Evolutionary conservation across 1,140 invertebrate genomes (phyloP), one percentile per base, ranked within the genome.

Genomic region (Drosophila mayri): DNA sequence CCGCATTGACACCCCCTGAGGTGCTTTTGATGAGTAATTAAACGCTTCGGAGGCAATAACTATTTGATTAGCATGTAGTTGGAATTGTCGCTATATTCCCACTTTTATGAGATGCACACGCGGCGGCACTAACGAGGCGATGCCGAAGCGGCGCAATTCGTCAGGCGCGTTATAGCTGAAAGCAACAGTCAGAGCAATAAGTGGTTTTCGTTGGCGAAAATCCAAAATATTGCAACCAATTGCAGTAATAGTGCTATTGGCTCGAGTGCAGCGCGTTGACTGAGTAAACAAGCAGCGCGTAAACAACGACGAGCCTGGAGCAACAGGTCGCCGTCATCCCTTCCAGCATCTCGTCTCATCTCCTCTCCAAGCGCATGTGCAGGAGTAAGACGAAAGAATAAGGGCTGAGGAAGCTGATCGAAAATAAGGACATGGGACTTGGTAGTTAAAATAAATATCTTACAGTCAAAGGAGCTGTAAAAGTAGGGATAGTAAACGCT

Each of bases 361-460:
- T 38, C 12, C 2, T 64, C 46, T 35, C 41, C 22, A 30, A 64
- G 78, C 83, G 81, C 81, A 84, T 86, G 81, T 77, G 81, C 81
- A 77, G 35, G n/a, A 44, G 14, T 14, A 10, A 16, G 14, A 6
- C 5, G 16, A 41, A 35, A 50, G 16, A 22, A 25, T 12, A 14
- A 1, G 20, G 1, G 14, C 12, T 20, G 20, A 25, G 14, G 4
- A 22, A 10, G 18, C 4, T 38, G 22, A 62, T 62, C 60, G 20
- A 5, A 22, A 55, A 55, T 20, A 3, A 5, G 3, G 10, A n/a
- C 25, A 37, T 6, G 14, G 0, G 0, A 3, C 2, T 16, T 38
- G 22, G 4, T 0, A 6, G 4, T n/a, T 22, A 7, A 25, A 25
- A 0, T n/a, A 4, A 10, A 54, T 12, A 7, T 14, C 11, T 12